These are phyloP conservation scores for Parnassius orleans DNA, from an alignment of 2,888 invertebrate genomes.

Conservation along the genomic window DNA sequence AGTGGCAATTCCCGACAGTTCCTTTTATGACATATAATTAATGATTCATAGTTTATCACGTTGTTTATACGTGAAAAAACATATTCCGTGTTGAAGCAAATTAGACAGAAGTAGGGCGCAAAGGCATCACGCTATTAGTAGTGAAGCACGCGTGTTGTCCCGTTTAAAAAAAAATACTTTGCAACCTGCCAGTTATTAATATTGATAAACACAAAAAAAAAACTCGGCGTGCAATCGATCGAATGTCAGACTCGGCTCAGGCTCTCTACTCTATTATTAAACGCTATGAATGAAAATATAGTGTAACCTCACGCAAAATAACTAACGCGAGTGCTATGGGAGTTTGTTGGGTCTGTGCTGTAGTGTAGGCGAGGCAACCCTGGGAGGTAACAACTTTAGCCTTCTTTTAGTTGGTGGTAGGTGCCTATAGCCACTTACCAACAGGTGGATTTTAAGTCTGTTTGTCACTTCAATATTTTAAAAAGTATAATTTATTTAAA, in stretches of 20 bases:
- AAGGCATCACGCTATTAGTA: conserved; percentile 1
- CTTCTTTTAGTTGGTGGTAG: too few species aligned
- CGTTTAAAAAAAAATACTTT: conserved; percentile 26
- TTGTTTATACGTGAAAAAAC: not conserved
- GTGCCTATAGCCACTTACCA: too few species aligned
- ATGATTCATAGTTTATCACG: not conserved
- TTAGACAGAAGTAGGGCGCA: conserved; percentile 6
- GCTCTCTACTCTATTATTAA: conserved; percentile 52
- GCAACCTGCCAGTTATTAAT: conserved; percentile 18
- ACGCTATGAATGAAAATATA: conserved; percentile 60
- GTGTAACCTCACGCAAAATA: conserved; percentile 56
- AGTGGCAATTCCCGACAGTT: not conserved
- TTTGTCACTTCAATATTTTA: too few species aligned
- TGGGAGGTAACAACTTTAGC: too few species aligned
- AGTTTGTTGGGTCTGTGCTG: conserved; percentile 29
- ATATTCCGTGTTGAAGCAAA: not conserved
- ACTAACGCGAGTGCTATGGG: conserved; percentile 41
- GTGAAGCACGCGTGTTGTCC: conserved; percentile 15
- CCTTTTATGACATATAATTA: not conserved
- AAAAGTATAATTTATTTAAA: too few species aligned
- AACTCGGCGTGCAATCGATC: conserved; percentile 36
- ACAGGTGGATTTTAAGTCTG: too few species aligned
- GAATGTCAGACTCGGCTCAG: conserved; percentile 27
- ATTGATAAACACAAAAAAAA: conserved; percentile 29
- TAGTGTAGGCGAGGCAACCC: not conserved